A percentile compares a stretch with the other conserved stretches of the same genome.
These are phyloP conservation scores for Chalcosyrphus nemorum DNA, from an alignment of 2,888 invertebrate species.

Conservation along the genomic window DNA sequence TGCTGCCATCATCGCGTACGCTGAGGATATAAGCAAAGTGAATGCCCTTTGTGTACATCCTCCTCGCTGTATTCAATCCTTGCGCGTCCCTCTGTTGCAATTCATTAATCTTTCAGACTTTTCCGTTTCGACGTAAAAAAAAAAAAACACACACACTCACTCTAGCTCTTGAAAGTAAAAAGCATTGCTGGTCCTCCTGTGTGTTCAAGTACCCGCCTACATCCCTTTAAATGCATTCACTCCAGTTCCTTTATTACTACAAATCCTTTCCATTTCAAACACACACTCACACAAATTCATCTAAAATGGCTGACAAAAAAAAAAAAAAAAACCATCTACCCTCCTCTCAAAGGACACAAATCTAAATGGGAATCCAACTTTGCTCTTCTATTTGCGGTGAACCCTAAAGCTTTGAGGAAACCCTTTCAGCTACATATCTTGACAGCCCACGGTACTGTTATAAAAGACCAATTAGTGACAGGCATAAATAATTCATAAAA, in stretches of 20 bases:
- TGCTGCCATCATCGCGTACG: not conserved
- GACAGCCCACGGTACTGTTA: slow-evolving; percentile 6
- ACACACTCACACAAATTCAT: slow-evolving; percentile 2
- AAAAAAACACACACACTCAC: slow-evolving; percentile 4
- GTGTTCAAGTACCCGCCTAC: slow-evolving; percentile 11
- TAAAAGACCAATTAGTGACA: slow-evolving; percentile 66
- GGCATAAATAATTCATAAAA: slow-evolving; percentile 53
- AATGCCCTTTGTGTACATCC: slow-evolving; percentile 35
- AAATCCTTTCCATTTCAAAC: slow-evolving; percentile 25
- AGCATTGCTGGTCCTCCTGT: not conserved
- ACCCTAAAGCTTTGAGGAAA: slow-evolving; percentile 45
- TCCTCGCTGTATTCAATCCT: not conserved
- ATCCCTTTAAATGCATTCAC: slow-evolving; percentile 53
- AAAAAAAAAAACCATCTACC: not conserved
- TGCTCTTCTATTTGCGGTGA: slow-evolving; percentile 47
- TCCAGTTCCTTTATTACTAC: slow-evolving; percentile 23
- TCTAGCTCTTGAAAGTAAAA: slow-evolving; percentile 27
- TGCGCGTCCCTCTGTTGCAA: slow-evolving; percentile 31
- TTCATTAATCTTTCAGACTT: slow-evolving; percentile 63
- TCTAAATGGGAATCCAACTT: slow-evolving; percentile 26
- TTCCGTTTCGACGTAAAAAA: not conserved
- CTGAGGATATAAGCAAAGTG: slow-evolving; percentile 53
- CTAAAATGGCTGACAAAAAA: slow-evolving; percentile 62
- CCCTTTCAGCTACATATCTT: slow-evolving; percentile 23
- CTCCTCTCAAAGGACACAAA: slow-evolving; percentile 25